Evolutionary conservation across 1,140 invertebrate species (phyloP).

Genomic region (Drosophila kurseongensis): DNA sequence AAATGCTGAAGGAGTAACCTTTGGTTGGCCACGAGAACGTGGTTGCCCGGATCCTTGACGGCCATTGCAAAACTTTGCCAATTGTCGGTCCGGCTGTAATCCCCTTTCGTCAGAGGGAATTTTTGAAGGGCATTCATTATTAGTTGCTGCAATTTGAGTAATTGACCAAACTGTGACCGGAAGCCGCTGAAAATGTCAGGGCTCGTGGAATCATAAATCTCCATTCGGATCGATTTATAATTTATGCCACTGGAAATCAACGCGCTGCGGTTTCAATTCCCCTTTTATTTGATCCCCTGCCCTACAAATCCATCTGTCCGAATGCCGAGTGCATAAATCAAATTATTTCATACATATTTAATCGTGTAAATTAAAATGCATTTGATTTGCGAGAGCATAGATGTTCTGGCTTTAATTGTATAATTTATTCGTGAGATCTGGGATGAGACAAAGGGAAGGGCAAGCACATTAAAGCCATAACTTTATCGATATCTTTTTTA

Average conservation of each 20-base stretch:
- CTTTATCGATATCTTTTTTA: constrained; percentile 44
- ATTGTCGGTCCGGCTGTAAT: constrained; percentile 38
- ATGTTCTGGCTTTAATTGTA: constrained; percentile 46
- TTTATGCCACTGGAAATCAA: constrained; percentile 67
- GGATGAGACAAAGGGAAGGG: neutral
- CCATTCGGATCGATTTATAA: constrained; percentile 54
- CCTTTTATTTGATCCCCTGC: neutral
- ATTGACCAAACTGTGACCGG: constrained; percentile 32
- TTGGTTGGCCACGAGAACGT: constrained; percentile 37
- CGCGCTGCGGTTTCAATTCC: constrained; percentile 49
- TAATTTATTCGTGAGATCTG: constrained; percentile 16
- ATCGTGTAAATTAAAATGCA: constrained; percentile 67
- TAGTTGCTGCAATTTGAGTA: constrained; percentile 44
- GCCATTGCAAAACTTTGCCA: constrained; percentile 43
- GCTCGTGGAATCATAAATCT: constrained; percentile 53
- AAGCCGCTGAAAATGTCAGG: constrained; percentile 54
- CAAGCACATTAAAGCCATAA: constrained; percentile 67
- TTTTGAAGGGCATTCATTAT: constrained; percentile 43
- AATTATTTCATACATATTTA: constrained; percentile 61
- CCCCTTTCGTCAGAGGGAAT: constrained; percentile 8
- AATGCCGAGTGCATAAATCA: constrained; percentile 67
- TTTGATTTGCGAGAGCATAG: constrained; percentile 42
- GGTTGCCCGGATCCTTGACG: constrained; percentile 16
- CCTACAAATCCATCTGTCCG: constrained; percentile 30
- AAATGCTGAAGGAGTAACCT: constrained; percentile 27